phyloP scores from a whole-genome alignment of 1,140 invertebrate genomes.

The Oryctes rhinoceros region DNA sequence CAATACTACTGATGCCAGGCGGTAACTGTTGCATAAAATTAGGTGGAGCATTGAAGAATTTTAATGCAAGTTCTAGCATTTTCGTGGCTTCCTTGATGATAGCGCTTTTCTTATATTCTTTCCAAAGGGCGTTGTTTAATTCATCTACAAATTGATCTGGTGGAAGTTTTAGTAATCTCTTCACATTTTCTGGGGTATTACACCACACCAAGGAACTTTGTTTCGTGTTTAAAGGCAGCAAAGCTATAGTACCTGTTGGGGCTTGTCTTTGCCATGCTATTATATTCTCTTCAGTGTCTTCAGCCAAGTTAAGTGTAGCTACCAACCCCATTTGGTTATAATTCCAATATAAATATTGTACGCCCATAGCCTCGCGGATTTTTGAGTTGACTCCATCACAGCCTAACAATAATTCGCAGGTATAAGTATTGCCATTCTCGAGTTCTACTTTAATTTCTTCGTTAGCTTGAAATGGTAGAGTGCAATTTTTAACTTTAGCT shows the following conservation, averaged over 20 bases:
- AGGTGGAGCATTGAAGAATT: constrained; percentile 62
- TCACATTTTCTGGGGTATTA: constrained; percentile 77
- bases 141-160: constrained; percentile 88
- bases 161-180: constrained; percentile 73
- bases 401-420: constrained; percentile 77
- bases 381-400: constrained; percentile 92
- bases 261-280: constrained; percentile 97
- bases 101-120: constrained; percentile 69
- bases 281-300: constrained; percentile 73
- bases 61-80: constrained; percentile 64
- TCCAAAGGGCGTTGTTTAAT: constrained; percentile 87
- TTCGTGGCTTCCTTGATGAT: constrained; percentile 67
- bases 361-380: constrained; percentile 81
- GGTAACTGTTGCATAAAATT: constrained; percentile 73
- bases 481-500: constrained; percentile 65
- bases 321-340: constrained; percentile 93
- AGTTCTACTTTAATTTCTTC: constrained; percentile 62
- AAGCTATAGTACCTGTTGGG: constrained; percentile 87
- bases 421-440: constrained; percentile 66
- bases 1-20: constrained; percentile 76
- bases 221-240: constrained; percentile 76
- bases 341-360: constrained; percentile 80
- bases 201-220: constrained; percentile 92
- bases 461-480: constrained; percentile 60
- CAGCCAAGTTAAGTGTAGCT: constrained; percentile 82